Percentiles rank a stretch among this genome's conserved stretches.
Evolutionary conservation across 1,140 invertebrate genomes (phyloP).

Genomic region (Pseudomyrmex gracilis): DNA sequence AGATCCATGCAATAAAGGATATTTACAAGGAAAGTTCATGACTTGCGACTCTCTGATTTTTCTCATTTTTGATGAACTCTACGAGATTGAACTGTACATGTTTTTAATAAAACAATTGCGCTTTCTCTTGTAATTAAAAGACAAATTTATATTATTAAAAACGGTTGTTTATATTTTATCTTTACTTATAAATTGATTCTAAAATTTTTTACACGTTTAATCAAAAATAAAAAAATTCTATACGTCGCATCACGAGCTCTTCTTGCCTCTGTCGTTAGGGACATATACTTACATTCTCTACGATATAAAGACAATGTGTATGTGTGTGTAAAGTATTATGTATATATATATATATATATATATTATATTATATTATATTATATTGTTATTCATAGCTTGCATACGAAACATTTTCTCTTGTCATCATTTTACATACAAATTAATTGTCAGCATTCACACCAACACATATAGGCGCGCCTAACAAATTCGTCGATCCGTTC

Average conservation of each 20-base stretch:
- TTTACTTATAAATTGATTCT: neutral
- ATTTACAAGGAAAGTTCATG: slow-evolving; percentile 30
- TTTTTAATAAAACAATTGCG: neutral
- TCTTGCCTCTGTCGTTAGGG: slow-evolving; percentile 24
- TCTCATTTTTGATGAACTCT: neutral
- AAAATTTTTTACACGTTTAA: neutral
- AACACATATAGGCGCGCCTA: slow-evolving; percentile 59
- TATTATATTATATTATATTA: slow-evolving; percentile 65
- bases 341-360: too few relatives aligned
- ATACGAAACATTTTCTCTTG: slow-evolving; percentile 69
- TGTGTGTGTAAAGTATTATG: too few relatives aligned
- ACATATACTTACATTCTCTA: slow-evolving; percentile 73
- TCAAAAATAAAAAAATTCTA: neutral
- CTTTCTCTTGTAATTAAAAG: neutral
- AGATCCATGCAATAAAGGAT: slow-evolving; percentile 66
- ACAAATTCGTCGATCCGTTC: slow-evolving; percentile 61
- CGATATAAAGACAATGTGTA: slow-evolving; percentile 66
- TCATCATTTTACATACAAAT: slow-evolving; percentile 73
- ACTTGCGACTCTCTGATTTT: neutral
- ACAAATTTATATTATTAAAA: neutral
- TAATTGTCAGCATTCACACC: slow-evolving; percentile 73
- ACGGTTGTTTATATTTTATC: too few relatives aligned
- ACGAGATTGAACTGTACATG: too few relatives aligned
- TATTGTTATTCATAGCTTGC: slow-evolving; percentile 73
- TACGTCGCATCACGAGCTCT: neutral